Evolutionary conservation across 2,888 invertebrate genomes (phyloP), one percentile per base, ranked within the genome.

Genomic region (Scelioninae gen. 1): DNA sequence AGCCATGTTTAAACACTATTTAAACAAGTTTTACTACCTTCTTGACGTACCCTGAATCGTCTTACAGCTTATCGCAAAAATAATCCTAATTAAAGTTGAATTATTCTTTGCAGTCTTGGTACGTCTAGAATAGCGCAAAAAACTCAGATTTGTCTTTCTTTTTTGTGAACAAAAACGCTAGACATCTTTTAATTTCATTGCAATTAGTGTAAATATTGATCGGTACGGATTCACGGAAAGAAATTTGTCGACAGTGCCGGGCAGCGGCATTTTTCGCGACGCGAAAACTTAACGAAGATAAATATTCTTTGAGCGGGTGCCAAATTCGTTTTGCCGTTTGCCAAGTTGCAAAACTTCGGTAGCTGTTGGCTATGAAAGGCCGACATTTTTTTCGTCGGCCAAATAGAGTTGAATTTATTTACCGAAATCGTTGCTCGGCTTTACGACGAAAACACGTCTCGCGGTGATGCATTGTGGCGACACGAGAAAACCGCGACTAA

Each of bases 151-250:
- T 11, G 6, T 7, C 43, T 11, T 10, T 43, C 11, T 11, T 43
- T 43, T 43, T 43, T 43, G 7, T 3, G 11, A 43, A 11, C 43
- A 4, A n/a, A n/a, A n/a, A n/a, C n/a, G n/a, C n/a, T n/a, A n/a
- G 9, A 23, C 58, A 29, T 60, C 65, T 72, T 79, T 68, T 74
- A 72, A 74, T 79, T 74, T 68, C 47, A 65, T 31, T 34, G 72
- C 60, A 79, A 72, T 79, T 62, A 66, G 72, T 74, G 66, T 72
- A 79, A 79, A 79, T 79, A 79, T 79, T 79, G 79, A 79, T 79
- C 60, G 51, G 55, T 43, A 53, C 68, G 32, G 34, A 53, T 79
- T 15, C 43, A 13, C 66, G 60, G 55, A 71, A 80, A 69, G 75
- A 81, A 81, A 81, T 81, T 75, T 76, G 81, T 81, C 75, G 75